These are phyloP conservation scores for Rapana venosa DNA, from an alignment of 2,888 invertebrate genomes.

Conservation along the genomic window DNA sequence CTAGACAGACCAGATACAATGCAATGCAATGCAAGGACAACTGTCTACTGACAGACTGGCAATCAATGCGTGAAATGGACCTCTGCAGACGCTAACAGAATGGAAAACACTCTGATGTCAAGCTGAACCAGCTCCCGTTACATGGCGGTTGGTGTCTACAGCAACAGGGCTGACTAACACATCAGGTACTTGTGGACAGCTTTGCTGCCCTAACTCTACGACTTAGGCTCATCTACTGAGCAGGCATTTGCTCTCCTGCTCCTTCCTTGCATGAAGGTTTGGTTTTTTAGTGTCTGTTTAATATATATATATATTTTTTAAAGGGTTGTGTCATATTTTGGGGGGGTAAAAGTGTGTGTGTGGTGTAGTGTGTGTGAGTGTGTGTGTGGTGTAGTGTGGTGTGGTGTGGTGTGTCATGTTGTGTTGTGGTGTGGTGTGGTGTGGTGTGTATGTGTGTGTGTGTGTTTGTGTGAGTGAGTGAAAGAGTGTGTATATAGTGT, in stretches of 20 bases:
- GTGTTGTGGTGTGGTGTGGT: background rate
- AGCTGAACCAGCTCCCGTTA: too few relatives aligned
- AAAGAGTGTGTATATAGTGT: background rate
- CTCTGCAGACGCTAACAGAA: background rate
- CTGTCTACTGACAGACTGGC: background rate
- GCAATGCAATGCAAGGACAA: background rate
- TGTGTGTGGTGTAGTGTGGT: too few relatives aligned
- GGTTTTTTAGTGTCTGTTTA: too few relatives aligned
- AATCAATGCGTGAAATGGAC: background rate
- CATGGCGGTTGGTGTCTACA: background rate
- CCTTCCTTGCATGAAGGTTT: too few relatives aligned
- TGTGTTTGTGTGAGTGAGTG: background rate
- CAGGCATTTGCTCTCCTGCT: too few relatives aligned
- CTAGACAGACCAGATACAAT: background rate
- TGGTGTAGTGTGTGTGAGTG: background rate
- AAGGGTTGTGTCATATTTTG: too few relatives aligned
- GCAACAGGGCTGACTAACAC: too few relatives aligned
- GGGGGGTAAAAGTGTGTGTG: background rate
- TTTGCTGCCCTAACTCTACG: too few relatives aligned
- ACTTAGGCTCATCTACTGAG: too few relatives aligned
- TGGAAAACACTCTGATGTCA: background rate
- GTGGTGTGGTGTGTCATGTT: background rate
- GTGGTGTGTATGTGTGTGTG: slow-evolving; percentile 11
- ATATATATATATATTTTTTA: too few relatives aligned
- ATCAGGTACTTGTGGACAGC: too few relatives aligned